Percentiles rank a stretch among this genome's conserved stretches.
Conservation (phyloP, 1,140 invertebrate species). For the Panagrolaimus sp. region DNA sequence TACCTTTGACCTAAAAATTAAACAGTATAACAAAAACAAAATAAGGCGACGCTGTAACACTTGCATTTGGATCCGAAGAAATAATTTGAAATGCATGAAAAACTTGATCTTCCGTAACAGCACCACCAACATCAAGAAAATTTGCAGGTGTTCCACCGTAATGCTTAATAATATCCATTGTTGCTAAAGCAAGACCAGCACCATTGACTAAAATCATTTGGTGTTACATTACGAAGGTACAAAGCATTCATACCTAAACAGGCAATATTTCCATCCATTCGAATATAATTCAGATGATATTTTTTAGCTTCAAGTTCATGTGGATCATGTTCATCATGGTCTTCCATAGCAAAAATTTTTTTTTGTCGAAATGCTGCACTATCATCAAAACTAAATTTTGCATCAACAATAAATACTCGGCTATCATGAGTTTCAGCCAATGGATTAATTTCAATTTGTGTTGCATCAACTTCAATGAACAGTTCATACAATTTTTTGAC, state of each 20-base stretch:
- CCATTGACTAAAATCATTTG: too few relatives aligned
- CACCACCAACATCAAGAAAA: constrained; percentile 64
- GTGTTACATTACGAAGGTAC: too few relatives aligned
- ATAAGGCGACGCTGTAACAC: constrained; percentile 16
- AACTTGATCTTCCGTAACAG: constrained; percentile 71
- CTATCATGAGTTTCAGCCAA: constrained; percentile 84
- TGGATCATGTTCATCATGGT: constrained; percentile 75
- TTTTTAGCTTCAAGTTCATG: constrained; percentile 82
- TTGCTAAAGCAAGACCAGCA: constrained; percentile 66
- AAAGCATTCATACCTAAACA: constrained; percentile 79
- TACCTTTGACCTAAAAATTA: constrained; percentile 73
- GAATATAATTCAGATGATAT: constrained; percentile 89
- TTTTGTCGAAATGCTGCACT: constrained; percentile 90
- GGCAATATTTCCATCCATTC: constrained; percentile 95
- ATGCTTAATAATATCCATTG: constrained; percentile 65
- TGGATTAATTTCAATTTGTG: constrained; percentile 97
- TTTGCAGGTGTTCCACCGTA: constrained; percentile 65
- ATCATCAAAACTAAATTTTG: constrained; percentile 96
- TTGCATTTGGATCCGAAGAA: constrained; percentile 37
- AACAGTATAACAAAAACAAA: constrained; percentile 48
- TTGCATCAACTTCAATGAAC: constrained; percentile 87
- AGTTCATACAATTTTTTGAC: constrained; percentile 83
- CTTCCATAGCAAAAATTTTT: constrained; percentile 77
- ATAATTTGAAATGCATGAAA: constrained; percentile 68
- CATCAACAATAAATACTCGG: constrained; percentile 90